These are phyloP conservation scores for Geococcyx californianus DNA, from an alignment of 2,113 vertebrate genomes.

Conservation along the genomic window DNA sequence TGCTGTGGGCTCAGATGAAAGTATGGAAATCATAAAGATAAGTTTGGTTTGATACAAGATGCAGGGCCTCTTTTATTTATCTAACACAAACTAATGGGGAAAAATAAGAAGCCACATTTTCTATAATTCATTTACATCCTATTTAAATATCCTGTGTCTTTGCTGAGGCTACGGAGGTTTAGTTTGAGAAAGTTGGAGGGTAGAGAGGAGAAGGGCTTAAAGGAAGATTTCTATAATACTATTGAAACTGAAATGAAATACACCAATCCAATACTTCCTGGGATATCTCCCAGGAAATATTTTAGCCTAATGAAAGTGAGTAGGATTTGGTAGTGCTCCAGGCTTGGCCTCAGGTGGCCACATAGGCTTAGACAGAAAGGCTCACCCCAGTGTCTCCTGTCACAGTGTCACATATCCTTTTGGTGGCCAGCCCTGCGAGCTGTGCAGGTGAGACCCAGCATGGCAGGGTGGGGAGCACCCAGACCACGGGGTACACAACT, in stretches of 20 bases:
- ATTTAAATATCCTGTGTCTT: background rate
- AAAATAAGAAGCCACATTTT: background rate
- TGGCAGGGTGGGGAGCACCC: background rate
- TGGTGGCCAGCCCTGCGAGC: rapidly evolving
- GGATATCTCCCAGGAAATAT: background rate
- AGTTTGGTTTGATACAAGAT: background rate
- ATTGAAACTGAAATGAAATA: background rate
- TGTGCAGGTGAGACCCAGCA: background rate
- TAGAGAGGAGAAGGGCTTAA: background rate
- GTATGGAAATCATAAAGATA: background rate
- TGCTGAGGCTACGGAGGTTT: background rate
- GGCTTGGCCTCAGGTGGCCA: background rate
- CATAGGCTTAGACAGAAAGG: background rate
- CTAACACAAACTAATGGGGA: background rate
- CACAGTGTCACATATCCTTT: rapidly evolving
- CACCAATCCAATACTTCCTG: background rate
- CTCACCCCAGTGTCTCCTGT: too few relatives aligned
- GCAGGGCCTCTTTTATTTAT: background rate
- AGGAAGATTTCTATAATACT: background rate
- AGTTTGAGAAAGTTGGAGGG: background rate
- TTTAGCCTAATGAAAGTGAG: background rate
- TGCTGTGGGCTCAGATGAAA: conserved; percentile 10
- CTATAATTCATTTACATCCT: background rate
- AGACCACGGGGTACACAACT: rapidly evolving
- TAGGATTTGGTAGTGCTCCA: background rate